Conservation (phyloP, 2,888 invertebrate genomes). For the Drosophila setosimentum region DNA sequence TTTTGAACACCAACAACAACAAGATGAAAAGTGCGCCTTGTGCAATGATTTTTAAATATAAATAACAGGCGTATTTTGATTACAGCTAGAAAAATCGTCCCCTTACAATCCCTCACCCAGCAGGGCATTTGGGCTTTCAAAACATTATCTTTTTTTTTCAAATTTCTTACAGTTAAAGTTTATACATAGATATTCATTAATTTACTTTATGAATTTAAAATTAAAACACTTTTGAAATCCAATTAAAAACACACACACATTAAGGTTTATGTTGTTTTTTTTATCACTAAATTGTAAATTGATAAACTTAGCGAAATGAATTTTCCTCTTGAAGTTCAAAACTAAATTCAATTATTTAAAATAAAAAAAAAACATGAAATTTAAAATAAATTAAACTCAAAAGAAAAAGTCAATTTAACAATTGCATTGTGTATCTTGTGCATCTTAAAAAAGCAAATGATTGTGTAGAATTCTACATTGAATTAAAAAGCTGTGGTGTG, state of each 20-base stretch:
- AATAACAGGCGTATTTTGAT: slow-evolving; percentile 33
- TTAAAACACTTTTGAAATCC: slow-evolving; percentile 15
- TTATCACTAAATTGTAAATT: slow-evolving; percentile 42
- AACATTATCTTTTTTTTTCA: background rate
- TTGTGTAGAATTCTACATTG: background rate
- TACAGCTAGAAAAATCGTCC: slow-evolving; percentile 38
- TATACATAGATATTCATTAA: slow-evolving; percentile 20
- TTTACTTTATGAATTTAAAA: slow-evolving; percentile 38
- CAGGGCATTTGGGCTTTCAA: slow-evolving; percentile 18
- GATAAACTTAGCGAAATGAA: slow-evolving; percentile 49
- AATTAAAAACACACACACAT: slow-evolving; percentile 23
- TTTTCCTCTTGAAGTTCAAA: slow-evolving; percentile 76
- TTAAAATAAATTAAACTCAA: slow-evolving; percentile 49
- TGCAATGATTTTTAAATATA: slow-evolving; percentile 22
- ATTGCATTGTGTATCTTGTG: background rate
- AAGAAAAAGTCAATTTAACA: slow-evolving; percentile 1
- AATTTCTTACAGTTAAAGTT: slow-evolving; percentile 9
- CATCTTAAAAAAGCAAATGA: background rate
- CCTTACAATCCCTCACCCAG: slow-evolving; percentile 17
- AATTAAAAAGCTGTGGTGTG: background rate
- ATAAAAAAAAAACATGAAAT: slow-evolving; percentile 46
- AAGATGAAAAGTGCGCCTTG: slow-evolving; percentile 10
- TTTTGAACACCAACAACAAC: slow-evolving; percentile 40
- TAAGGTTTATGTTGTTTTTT: slow-evolving; percentile 15
- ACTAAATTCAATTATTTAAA: slow-evolving; percentile 51